Evolutionary conservation across 2,888 invertebrate genomes (phyloP), one percentile per base, ranked within the genome.

Genomic region (Ormyrus rosae): DNA sequence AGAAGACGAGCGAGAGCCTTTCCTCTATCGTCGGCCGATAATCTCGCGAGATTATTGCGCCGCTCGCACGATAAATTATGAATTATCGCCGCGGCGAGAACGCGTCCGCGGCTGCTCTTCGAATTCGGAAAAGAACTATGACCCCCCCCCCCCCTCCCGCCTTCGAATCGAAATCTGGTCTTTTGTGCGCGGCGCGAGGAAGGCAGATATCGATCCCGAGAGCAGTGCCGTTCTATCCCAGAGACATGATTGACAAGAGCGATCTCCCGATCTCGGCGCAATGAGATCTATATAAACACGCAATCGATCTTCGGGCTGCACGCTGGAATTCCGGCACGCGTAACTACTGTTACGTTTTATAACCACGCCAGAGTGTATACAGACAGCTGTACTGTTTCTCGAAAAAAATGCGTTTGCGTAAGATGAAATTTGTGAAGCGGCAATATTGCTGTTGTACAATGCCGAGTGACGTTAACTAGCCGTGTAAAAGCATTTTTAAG

Each of bases 1-100:
- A 51, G 51, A 56, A 53, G 55, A 73, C 48, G 73, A 55, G 56
- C 56, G 46, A 53, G 45, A 11, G 69, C 58, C 13, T 7, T 45
- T 34, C 50, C 10, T 67, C 51, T 79, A 79, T 79, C 79, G 64
- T 58, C 45, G 6, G 51, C 51, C 67, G 79, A 79, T 74, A 69
- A 79, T 74, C 68, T 65, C 7, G 10, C 6, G 4, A 55, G 78
- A 79, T 79, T 69, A 79, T 79, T 69, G 63, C 68, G 55, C 68
- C 48, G 7, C 61, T 34, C 51, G 9, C 75, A 63, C 69, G 74
- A 75, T 75, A 75, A 75, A 75, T 80, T 80, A 75, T 65, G 79
- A 74, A 80, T 80, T 69, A 69, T 71, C 51, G 55, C 63, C 50
- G n/a, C 11, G 65, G 5, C 56, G 34, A 7, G 34, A 7, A 48